Evolutionary conservation across 2,888 invertebrate species (phyloP), one percentile per base, ranked within the genome.

Genomic region (Heliconius sara): DNA sequence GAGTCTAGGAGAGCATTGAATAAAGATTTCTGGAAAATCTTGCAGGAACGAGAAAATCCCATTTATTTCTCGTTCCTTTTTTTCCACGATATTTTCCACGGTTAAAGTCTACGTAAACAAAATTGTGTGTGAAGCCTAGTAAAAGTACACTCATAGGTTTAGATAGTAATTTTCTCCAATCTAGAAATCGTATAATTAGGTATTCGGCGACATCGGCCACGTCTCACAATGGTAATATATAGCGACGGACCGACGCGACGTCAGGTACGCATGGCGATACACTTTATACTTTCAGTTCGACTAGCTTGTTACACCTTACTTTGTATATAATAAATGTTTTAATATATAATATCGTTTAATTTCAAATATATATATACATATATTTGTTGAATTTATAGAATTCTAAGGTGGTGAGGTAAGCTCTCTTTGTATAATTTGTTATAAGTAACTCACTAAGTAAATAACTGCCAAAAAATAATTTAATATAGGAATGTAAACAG

Each of bases 151-250:
- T 34, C 22, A 10, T 13, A 82, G 76, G 77, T 79, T 65, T 71
- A 78, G 78, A 78, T 73, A 77, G 78, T 83, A 84, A 84, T 85
- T 85, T 84, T 85, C 85, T 83, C 84, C 79, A 81, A 79, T 84
- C 83, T 87, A 86, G 86, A 86, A 86, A 86, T 85, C 86, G 81
- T 79, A 71, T 84, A 85, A 87, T 87, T 86, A 87, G 86, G 86
- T 85, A 87, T 86, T 86, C 86, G 85, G 84, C 79, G 84, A 83
- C 85, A 80, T 84, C 82, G 84, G 82, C 84, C 86, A 85, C 86
- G 86, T 86, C 86, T 84, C 84, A 84, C 85, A 84, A 86, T 87
- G 85, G 86, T 85, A 87, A 87, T 87, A 86, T 86, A 86, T 84
- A 84, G 84, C 84, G 83, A 82, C 84, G 67, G 81, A 80, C 81